phyloP scores from a whole-genome alignment of 2,888 invertebrate genomes.

The Drosophila kambysellisi region DNA sequence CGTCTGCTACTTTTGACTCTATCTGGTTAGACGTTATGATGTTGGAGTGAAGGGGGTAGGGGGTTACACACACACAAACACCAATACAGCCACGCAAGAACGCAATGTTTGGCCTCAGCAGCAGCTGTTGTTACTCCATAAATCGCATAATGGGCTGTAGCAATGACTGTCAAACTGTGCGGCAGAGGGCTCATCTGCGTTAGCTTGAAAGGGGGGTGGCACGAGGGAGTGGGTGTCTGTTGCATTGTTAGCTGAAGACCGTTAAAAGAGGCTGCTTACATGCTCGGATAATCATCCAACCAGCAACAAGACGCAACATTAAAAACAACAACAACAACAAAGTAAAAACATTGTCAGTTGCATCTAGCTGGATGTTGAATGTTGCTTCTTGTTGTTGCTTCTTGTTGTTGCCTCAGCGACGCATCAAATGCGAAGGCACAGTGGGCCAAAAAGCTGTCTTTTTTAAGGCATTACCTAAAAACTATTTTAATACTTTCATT shows the following conservation, averaged over 20 bases:
- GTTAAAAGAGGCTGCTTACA: slow-evolving; percentile 58
- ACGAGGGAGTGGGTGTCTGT: not conserved
- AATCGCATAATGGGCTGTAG: slow-evolving; percentile 46
- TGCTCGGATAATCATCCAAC: slow-evolving; percentile 57
- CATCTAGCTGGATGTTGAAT: slow-evolving; percentile 33
- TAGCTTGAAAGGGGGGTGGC: not conserved
- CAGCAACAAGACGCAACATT: slow-evolving; percentile 21
- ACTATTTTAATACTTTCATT: too few species aligned
- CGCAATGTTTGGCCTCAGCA: slow-evolving; percentile 9
- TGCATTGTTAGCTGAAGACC: slow-evolving; percentile 38
- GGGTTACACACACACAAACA: not conserved
- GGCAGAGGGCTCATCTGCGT: slow-evolving; percentile 23
- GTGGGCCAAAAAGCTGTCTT: slow-evolving; percentile 8
- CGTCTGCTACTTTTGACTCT: slow-evolving; percentile 56
- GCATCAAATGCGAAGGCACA: slow-evolving; percentile 37
- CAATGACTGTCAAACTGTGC: slow-evolving; percentile 46
- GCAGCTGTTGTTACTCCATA: slow-evolving; percentile 31
- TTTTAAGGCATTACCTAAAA: too few species aligned
- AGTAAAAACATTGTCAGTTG: slow-evolving; percentile 42
- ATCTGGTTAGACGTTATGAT: slow-evolving; percentile 53
- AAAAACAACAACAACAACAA: not conserved
- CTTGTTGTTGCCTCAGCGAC: slow-evolving; percentile 24
- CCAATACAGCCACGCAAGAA: slow-evolving; percentile 2
- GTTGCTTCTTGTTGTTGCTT: slow-evolving; percentile 20
- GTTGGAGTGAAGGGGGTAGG: not conserved